Evolutionary conservation across 2,797 vertebrate species (phyloP), one percentile per base, ranked within the genome.

Genomic region (Cygnus olor): DNA sequence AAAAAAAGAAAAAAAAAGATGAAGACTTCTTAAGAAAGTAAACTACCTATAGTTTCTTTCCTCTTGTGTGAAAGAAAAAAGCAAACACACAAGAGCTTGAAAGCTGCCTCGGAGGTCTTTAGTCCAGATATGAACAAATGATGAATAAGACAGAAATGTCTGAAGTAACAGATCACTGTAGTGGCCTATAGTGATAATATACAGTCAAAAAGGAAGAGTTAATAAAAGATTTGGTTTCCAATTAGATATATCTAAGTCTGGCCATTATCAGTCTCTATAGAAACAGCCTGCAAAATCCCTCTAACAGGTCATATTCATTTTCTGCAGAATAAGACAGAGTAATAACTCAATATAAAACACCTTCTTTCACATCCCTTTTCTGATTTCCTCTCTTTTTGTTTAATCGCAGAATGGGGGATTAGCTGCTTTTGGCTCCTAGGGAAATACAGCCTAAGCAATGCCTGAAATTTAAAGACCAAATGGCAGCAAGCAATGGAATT

Each of bases 381-480:
- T 95, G 92, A 97, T 97, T 97, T 97, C 92, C 83, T 96, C 89
- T 89, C 90, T 89, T 97, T 96, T 97, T 94, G 87, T 97, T 96
- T 96, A 96, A 97, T 88, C 91, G 92, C 73, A 97, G 96, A 95
- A 97, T 97, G 95, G 69, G 88, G 90, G 94, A 97, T 97, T 98
- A 97, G 94, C 86, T 97, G 85, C 84, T 96, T 94, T 95, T 93
- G 92, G 90, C 68, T 97, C 85, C 89, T 95, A 78, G 80, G 85
- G 70, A 94, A 84, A 51, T 54, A 90, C 4, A 18, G 88, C 95
- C 96, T 91, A 97, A 95, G 90, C 82, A 95, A 83, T 85, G 88
- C 54, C 81, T 93, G 83, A 97, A 98, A 98, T 98, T 95, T 97
- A 97, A 98, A 97, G 89, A 95, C 93, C 73, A 97, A 97, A 96